Conservation (phyloP, 2,113 vertebrate genomes). For the Mesoclemmys tuberculata region DNA sequence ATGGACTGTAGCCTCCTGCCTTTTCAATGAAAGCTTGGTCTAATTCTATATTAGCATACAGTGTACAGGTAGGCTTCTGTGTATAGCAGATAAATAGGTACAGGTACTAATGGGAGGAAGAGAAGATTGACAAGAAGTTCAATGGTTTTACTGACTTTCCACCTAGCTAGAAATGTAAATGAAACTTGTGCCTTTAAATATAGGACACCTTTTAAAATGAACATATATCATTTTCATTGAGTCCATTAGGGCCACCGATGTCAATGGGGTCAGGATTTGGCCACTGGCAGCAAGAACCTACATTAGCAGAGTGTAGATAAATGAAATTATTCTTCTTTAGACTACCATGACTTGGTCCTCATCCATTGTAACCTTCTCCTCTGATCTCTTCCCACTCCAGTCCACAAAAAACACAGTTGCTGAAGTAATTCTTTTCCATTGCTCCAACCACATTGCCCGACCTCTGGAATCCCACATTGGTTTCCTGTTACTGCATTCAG, state of each 20-base stretch:
- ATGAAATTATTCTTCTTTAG: not conserved
- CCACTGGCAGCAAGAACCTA: not conserved
- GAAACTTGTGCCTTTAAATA: fast-evolving
- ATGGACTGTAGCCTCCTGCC: slow-evolving; percentile 52
- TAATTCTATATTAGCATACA: not conserved
- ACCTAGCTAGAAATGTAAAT: not conserved
- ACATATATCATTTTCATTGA: not conserved
- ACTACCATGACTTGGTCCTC: too few relatives aligned
- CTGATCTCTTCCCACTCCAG: not conserved
- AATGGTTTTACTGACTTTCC: not conserved
- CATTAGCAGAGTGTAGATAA: not conserved
- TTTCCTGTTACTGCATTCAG: not conserved
- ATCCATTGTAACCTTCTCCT: not conserved
- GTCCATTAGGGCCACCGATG: not conserved
- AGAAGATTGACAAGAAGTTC: not conserved
- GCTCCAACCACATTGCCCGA: not conserved
- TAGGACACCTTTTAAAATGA: not conserved
- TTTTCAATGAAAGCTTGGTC: not conserved
- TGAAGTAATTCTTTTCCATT: not conserved
- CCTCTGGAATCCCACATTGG: not conserved
- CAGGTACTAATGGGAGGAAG: not conserved
- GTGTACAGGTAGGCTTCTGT: not conserved
- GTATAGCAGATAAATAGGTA: not conserved
- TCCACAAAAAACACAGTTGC: not conserved
- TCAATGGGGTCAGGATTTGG: not conserved